phyloP scores from a whole-genome alignment of 1,140 invertebrate genomes.

The Macrobrachium nipponense region DNA sequence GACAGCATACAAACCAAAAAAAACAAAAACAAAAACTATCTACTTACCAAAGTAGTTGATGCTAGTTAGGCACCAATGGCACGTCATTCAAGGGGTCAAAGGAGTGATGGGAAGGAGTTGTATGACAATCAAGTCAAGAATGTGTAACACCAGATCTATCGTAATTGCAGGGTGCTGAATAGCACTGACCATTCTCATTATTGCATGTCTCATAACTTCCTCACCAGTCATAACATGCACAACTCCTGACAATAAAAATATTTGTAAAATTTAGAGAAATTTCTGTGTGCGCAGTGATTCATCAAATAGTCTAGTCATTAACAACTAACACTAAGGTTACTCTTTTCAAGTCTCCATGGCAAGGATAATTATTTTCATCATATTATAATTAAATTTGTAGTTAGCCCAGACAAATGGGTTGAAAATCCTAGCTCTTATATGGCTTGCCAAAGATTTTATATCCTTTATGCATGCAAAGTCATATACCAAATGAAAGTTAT shows the following conservation, averaged over 20 bases:
- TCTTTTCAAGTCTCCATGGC: too few species aligned
- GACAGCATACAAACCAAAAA: too few species aligned
- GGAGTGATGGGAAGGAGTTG: conserved; percentile 48
- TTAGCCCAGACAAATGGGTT: too few species aligned
- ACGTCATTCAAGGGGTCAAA: conserved; percentile 22
- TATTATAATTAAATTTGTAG: too few species aligned
- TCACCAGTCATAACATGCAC: conserved; percentile 21
- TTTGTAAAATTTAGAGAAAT: not conserved
- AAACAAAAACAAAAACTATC: not conserved
- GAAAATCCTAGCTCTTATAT: too few species aligned
- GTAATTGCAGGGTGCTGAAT: conserved; percentile 43
- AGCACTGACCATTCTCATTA: conserved; percentile 34
- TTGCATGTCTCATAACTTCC: conserved; percentile 28
- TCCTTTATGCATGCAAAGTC: too few species aligned
- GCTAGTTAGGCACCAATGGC: conserved; percentile 16
- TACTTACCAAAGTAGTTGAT: not conserved
- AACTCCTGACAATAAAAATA: not conserved
- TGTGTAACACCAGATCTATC: conserved; percentile 45
- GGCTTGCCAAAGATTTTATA: too few species aligned
- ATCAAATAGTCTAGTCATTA: conserved; percentile 1
- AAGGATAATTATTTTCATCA: too few species aligned
- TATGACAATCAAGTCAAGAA: conserved; percentile 37
- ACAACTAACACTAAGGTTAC: not conserved
- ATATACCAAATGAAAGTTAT: too few species aligned
- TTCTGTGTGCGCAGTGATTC: not conserved